phyloP scores from a whole-genome alignment of 2,797 vertebrate genomes.

The Onychomys torridus region DNA sequence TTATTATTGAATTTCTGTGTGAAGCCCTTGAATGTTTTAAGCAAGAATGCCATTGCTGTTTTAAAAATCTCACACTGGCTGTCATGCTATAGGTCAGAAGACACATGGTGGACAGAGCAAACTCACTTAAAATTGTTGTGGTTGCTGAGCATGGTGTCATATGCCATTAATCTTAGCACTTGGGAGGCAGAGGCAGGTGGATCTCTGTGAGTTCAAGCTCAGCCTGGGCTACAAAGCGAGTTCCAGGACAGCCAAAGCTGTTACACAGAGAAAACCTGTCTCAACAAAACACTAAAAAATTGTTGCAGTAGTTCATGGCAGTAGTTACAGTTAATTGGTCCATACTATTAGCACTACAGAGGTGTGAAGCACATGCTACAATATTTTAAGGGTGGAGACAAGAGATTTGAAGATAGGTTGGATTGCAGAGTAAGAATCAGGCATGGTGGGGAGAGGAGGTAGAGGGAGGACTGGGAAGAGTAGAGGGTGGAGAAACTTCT shows the following conservation, averaged over 20 bases:
- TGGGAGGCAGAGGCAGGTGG: background rate
- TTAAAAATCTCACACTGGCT: background rate
- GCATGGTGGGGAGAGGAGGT: accelerated
- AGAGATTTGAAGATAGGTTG: background rate
- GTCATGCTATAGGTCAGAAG: background rate
- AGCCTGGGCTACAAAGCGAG: background rate
- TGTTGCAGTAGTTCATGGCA: background rate
- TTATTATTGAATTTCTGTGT: background rate
- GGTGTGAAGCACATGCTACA: background rate
- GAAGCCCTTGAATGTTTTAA: background rate
- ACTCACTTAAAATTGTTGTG: background rate
- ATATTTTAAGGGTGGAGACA: background rate
- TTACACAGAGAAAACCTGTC: background rate
- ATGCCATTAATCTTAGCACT: background rate
- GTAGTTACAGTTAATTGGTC: background rate
- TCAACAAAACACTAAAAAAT: background rate
- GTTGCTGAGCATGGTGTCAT: background rate
- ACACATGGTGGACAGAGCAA: background rate
- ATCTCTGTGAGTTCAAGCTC: background rate
- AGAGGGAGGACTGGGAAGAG: background rate
- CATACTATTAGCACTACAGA: background rate
- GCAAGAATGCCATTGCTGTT: background rate
- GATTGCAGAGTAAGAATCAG: background rate
- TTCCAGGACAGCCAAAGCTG: background rate
- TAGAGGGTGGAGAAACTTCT: background rate